Percentiles rank a stretch among this genome's conserved stretches.
Conservation (phyloP, 2,888 invertebrate genomes). For the Oasisia sp. region DNA sequence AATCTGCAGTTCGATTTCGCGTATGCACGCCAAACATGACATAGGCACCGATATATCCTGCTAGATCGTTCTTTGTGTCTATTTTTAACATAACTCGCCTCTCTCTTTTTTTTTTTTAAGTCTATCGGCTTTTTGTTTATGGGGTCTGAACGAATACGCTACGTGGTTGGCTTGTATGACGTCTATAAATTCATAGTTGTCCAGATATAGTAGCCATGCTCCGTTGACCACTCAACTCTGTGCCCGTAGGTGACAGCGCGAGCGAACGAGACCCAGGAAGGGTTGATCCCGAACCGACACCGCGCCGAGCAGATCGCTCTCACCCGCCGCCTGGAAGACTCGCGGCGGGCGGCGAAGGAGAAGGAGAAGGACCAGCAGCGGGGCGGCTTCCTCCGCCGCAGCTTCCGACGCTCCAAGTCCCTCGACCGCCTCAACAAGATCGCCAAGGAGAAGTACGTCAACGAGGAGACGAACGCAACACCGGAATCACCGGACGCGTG, state of each 20-base stretch:
- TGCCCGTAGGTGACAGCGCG: neutral
- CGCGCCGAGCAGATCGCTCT: constrained; percentile 42
- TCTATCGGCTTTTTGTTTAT: too few species aligned
- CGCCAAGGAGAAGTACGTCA: constrained; percentile 27
- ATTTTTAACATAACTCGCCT: too few species aligned
- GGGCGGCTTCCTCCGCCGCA: constrained; percentile 39
- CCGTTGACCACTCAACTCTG: neutral
- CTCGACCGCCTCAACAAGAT: constrained; percentile 35
- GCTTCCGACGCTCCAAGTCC: constrained; percentile 43
- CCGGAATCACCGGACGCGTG: neutral
- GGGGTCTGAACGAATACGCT: too few species aligned
- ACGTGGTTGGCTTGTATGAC: too few species aligned
- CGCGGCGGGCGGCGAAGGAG: constrained; percentile 25
- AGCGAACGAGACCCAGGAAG: constrained; percentile 33
- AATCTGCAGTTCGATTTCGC: too few species aligned
- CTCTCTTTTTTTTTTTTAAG: too few species aligned
- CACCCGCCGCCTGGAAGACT: constrained; percentile 26
- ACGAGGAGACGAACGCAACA: neutral
- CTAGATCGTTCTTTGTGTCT: too few species aligned
- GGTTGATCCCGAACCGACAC: constrained; percentile 42
- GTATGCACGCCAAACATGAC: too few species aligned
- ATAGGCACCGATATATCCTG: too few species aligned
- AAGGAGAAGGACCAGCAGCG: constrained; percentile 32
- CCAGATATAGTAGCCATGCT: too few species aligned
- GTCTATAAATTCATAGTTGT: too few species aligned